Percentiles rank a stretch among this genome's conserved stretches.
Evolutionary conservation across 2,113 vertebrate species (phyloP).

Genomic region (Urocolius indicus): DNA sequence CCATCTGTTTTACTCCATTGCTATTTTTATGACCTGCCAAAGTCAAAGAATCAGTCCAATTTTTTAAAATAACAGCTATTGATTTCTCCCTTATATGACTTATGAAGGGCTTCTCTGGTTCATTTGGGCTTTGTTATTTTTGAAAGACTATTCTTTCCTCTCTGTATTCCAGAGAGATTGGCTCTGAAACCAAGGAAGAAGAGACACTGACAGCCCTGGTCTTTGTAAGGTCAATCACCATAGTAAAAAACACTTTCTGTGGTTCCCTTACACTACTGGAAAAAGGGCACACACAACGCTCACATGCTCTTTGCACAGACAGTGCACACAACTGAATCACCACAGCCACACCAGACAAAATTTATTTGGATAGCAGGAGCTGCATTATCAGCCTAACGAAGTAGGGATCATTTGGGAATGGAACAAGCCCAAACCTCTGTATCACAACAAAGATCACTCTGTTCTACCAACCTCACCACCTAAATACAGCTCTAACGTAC

Average conservation of each 20-base stretch:
- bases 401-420: neutral
- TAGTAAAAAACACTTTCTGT: neutral
- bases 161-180: neutral
- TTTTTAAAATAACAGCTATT: slow-evolving; percentile 7
- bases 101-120: neutral
- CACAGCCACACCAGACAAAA: neutral
- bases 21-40: neutral
- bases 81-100: slow-evolving; percentile 15
- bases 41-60: neutral
- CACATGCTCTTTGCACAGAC: neutral
- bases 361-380: neutral
- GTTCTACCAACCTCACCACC: neutral
- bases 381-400: neutral
- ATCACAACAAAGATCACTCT: neutral
- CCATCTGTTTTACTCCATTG: neutral
- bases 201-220: neutral
- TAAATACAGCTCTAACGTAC: neutral
- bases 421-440: neutral
- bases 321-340: neutral
- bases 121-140: neutral
- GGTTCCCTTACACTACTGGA: neutral
- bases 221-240: neutral
- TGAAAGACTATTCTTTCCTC: slow-evolving; percentile 1
- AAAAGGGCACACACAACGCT: neutral
- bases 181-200: neutral